These are phyloP conservation scores for Periophthalmus modestus DNA, from an alignment of 2,113 vertebrate genomes.

Conservation along the genomic window DNA sequence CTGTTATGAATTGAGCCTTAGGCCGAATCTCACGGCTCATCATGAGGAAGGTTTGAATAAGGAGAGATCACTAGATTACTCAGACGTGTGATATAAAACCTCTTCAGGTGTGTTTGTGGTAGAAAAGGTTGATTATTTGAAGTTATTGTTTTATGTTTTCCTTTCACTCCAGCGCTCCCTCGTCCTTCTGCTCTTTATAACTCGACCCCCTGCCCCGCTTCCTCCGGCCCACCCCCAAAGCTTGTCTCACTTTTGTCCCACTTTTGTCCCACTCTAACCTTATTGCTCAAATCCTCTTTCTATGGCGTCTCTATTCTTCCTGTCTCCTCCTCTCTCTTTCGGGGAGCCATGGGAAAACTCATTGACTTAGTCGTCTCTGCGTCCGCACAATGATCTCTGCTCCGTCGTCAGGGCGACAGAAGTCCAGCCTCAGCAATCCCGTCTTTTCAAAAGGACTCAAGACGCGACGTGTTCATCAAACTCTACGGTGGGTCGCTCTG, in stretches of 20 bases:
- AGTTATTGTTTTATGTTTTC: too few relatives aligned
- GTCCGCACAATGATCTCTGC: slow-evolving; percentile 67
- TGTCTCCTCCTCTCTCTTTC: slow-evolving; percentile 50
- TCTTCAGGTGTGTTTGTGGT: too few relatives aligned
- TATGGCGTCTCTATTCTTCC: slow-evolving; percentile 20
- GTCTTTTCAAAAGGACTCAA: slow-evolving; percentile 57
- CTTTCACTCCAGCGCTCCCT: neutral
- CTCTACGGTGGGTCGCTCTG: slow-evolving; percentile 37
- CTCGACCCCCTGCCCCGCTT: slow-evolving; percentile 11
- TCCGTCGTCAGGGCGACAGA: slow-evolving; percentile 68
- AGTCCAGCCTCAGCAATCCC: slow-evolving; percentile 64
- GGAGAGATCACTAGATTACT: too few relatives aligned
- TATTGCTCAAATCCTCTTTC: slow-evolving; percentile 63
- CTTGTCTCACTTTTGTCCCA: slow-evolving; percentile 17
- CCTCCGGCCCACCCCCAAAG: slow-evolving; percentile 16
- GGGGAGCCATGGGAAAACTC: slow-evolving; percentile 78
- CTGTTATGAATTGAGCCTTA: too few relatives aligned
- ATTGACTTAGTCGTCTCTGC: slow-evolving; percentile 61
- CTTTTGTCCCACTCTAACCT: slow-evolving; percentile 40
- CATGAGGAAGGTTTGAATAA: too few relatives aligned
- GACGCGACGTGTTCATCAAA: slow-evolving; percentile 55
- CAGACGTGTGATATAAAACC: too few relatives aligned
- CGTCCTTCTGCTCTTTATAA: neutral
- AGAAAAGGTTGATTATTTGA: too few relatives aligned
- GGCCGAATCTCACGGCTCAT: too few relatives aligned